Evolutionary conservation across 2,888 invertebrate species (phyloP).

Genomic region (Odontocerum albicorne): DNA sequence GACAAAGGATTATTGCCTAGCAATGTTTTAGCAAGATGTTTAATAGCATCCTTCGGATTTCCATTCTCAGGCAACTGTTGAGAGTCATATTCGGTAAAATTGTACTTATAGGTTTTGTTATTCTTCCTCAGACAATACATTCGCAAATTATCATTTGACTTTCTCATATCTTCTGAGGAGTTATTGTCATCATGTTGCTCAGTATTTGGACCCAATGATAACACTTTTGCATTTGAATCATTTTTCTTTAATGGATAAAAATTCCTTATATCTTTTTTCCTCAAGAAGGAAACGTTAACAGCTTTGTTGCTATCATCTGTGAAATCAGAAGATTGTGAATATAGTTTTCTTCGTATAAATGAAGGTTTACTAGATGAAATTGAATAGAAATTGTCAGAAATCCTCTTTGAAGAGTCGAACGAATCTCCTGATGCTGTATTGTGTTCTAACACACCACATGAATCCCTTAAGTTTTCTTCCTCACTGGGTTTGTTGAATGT

Average conservation of each 20-base stretch:
- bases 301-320: constrained; percentile 5
- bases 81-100: too few relatives aligned
- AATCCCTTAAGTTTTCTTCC: too few relatives aligned
- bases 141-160: constrained; percentile 3
- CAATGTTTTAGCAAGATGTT: too few relatives aligned
- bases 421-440: constrained; percentile 5
- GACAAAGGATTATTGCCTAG: too few relatives aligned
- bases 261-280: constrained; percentile 10
- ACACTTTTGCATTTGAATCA: neutral
- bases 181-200: neutral
- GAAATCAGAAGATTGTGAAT: constrained; percentile 16
- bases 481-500: too few relatives aligned
- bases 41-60: too few relatives aligned
- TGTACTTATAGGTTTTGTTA: neutral
- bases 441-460: too few relatives aligned
- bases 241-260: constrained; percentile 11
- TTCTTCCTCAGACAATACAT: constrained; percentile 17
- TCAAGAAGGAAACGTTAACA: constrained; percentile 11
- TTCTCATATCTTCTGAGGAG: neutral
- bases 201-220: neutral
- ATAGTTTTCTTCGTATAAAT: constrained; percentile 18
- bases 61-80: too few relatives aligned
- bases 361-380: constrained; percentile 11
- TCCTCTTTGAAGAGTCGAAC: constrained; percentile 8
- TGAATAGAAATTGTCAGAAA: constrained; percentile 12